These are phyloP conservation scores for Lasioglossum lativentre DNA, from an alignment of 2,888 invertebrate genomes.

Conservation along the genomic window DNA sequence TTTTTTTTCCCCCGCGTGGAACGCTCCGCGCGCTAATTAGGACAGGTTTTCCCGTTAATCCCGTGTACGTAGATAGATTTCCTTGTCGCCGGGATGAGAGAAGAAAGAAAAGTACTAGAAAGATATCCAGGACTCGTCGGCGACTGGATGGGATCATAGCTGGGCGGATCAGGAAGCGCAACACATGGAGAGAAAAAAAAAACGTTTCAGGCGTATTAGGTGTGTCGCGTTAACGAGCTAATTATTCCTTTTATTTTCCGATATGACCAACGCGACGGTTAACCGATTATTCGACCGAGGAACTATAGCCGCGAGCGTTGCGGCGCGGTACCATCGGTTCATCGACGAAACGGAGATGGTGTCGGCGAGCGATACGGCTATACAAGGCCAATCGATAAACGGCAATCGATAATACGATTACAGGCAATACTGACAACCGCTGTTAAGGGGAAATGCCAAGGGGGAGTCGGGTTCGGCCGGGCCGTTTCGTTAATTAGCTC, in stretches of 20 bases:
- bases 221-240: slow-evolving; percentile 22
- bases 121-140: slow-evolving; percentile 20
- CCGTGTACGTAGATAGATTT: slow-evolving; percentile 13
- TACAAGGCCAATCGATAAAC: slow-evolving; percentile 3
- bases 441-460: slow-evolving; percentile 13
- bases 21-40: slow-evolving; percentile 50
- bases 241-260: neutral
- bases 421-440: neutral
- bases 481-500: slow-evolving; percentile 45
- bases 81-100: slow-evolving; percentile 11
- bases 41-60: slow-evolving; percentile 46
- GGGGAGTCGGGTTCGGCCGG: neutral
- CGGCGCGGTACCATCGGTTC: neutral
- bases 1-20: slow-evolving; percentile 25
- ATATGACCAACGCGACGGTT: neutral
- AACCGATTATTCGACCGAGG: neutral
- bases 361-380: neutral
- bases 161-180: neutral
- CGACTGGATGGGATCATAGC: neutral
- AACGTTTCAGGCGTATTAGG: slow-evolving; percentile 1
- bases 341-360: neutral
- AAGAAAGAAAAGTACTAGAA: neutral
- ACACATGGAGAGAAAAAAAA: neutral
- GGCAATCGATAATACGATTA: neutral
- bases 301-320: neutral